phyloP scores from a whole-genome alignment of 1,140 invertebrate genomes.

The Nautilus pompilius region DNA sequence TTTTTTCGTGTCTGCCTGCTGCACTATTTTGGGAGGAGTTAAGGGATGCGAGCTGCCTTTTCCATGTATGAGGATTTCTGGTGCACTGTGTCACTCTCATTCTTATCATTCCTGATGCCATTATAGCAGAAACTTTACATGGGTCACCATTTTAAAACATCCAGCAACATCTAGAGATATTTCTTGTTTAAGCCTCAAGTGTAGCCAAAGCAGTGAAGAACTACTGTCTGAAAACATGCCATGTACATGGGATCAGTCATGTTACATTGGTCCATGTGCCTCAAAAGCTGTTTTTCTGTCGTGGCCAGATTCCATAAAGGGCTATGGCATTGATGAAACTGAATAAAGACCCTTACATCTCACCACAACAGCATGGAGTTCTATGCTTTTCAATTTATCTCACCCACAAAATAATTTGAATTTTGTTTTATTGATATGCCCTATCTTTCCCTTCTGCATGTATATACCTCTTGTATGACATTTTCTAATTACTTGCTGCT shows the following conservation, averaged over 20 bases:
- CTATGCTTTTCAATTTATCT: slow-evolving; percentile 15
- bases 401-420: slow-evolving; percentile 13
- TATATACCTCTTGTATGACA: slow-evolving; percentile 13
- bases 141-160: slow-evolving; percentile 6
- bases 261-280: slow-evolving; percentile 6
- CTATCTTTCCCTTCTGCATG: neutral
- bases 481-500: slow-evolving; percentile 13
- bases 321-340: slow-evolving; percentile 2
- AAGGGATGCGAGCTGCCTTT: neutral
- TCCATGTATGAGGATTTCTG: slow-evolving; percentile 8
- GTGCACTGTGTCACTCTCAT: slow-evolving; percentile 10
- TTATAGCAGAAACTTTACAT: slow-evolving; percentile 5
- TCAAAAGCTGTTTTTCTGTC: slow-evolving; percentile 17
- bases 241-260: slow-evolving; percentile 19
- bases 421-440: slow-evolving; percentile 2
- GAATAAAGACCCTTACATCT: slow-evolving; percentile 15
- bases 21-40: slow-evolving; percentile 13
- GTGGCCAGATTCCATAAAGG: slow-evolving; percentile 4
- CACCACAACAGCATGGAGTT: slow-evolving; percentile 13
- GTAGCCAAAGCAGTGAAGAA: slow-evolving; percentile 16
- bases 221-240: slow-evolving; percentile 19
- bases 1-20: slow-evolving; percentile 17
- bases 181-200: slow-evolving; percentile 11
- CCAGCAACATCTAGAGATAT: slow-evolving; percentile 13
- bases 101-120: neutral